phyloP scores from a whole-genome alignment of 2,113 vertebrate genomes.

The Circaetus gallicus region DNA sequence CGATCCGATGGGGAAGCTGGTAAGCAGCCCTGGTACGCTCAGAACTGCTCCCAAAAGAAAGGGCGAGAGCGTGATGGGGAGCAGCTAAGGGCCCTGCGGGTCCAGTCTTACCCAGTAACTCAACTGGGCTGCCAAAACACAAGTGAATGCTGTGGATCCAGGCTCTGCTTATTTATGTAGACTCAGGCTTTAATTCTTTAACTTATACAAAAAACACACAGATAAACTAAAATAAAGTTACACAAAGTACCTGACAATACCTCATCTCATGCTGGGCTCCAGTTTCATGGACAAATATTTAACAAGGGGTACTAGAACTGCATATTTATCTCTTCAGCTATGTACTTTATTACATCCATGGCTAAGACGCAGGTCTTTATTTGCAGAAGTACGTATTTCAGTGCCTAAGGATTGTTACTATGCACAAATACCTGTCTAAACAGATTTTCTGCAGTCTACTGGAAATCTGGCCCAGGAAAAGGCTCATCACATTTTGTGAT shows the following conservation, averaged over 20 bases:
- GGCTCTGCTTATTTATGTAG: neutral
- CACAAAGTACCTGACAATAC: neutral
- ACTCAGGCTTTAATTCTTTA: neutral
- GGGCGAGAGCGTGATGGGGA: accelerated
- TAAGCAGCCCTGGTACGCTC: neutral
- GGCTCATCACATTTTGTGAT: neutral
- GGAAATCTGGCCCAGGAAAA: neutral
- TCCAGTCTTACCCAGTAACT: neutral
- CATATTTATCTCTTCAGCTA: neutral
- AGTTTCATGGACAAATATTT: neutral
- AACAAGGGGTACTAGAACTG: neutral
- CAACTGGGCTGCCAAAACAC: neutral
- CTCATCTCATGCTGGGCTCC: neutral
- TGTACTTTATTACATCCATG: neutral
- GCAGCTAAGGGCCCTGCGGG: neutral
- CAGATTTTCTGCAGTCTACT: neutral
- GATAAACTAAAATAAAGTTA: neutral
- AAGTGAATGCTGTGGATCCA: neutral
- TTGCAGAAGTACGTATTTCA: neutral
- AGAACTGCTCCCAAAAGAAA: neutral
- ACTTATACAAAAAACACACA: neutral
- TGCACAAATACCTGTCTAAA: neutral
- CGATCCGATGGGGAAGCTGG: neutral
- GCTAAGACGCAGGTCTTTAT: neutral
- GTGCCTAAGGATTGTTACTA: neutral